phyloP scores from a whole-genome alignment of 2,888 invertebrate species.

The Agrotis clavis region DNA sequence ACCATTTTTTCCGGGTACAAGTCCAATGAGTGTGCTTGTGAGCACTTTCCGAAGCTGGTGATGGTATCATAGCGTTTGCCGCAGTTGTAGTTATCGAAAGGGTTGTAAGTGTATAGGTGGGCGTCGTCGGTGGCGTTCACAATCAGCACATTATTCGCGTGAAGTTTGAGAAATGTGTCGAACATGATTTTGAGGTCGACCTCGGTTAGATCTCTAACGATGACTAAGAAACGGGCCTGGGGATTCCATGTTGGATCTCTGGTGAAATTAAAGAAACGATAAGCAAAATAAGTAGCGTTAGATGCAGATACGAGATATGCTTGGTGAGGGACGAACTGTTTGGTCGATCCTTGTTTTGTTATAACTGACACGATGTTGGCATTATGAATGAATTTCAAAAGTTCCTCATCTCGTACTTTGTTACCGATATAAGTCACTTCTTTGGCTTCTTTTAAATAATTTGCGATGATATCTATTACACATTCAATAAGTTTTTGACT shows the following conservation, averaged over 20 bases:
- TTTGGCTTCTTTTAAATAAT: conserved; percentile 47
- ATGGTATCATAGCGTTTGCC: conserved; percentile 74
- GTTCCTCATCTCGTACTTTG: conserved; percentile 29
- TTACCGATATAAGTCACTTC: conserved; percentile 48
- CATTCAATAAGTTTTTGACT: conserved; percentile 42
- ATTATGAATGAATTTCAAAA: conserved; percentile 45
- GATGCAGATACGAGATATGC: conserved; percentile 69
- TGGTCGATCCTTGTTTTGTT: conserved; percentile 18
- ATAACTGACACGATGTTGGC: conserved; percentile 36
- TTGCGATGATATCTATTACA: conserved; percentile 33
- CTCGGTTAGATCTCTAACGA: conserved; percentile 62
- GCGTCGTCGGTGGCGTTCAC: conserved; percentile 68
- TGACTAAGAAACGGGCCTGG: conserved; percentile 68
- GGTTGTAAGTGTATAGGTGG: conserved; percentile 78
- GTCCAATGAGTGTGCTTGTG: conserved; percentile 32
- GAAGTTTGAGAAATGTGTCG: conserved; percentile 67
- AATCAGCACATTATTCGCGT: conserved; percentile 71
- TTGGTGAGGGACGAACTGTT: conserved; percentile 36
- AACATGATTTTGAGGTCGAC: conserved; percentile 69
- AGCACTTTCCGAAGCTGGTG: conserved; percentile 75
- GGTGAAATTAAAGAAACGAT: conserved; percentile 54
- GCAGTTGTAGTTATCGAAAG: conserved; percentile 79
- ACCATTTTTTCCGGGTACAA: conserved; percentile 71
- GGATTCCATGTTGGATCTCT: conserved; percentile 75
- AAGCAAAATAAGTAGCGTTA: conserved; percentile 56